Base-by-base conservation (phyloP, 2,888 invertebrate species). In the Pharmacophagus antenor region DNA sequence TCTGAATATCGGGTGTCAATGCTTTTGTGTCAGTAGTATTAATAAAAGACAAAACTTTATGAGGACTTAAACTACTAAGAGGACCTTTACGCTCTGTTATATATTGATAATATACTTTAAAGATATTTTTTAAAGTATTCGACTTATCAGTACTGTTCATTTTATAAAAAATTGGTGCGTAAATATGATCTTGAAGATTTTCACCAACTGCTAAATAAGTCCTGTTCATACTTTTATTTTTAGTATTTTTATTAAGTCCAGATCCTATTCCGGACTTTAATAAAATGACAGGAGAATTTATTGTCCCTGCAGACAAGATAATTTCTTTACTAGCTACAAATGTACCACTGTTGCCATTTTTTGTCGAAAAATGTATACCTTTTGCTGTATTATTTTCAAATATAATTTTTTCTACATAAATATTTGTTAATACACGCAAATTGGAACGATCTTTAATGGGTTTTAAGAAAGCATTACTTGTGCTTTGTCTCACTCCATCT, bases 41-140 rank as follows among this genome's bases (percentile, higher is more conserved):
- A 15, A 72, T 65, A 65, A 86, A 86, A 41, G 68, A 64, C 20
- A 81, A 72, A 0, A 84, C 65, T 70, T 79, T 78, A 54, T 82
- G 79, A 0, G 91, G 79, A 23, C 82, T 85, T n/a, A 83, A 86
- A 51, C 77, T 82, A 6, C 85, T 76, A 48, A 93, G 69, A 0
- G 84, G 79, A 0, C 93, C 95, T 58, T 70, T 82, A 10, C 82
- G 85, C 58, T 85, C 80, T 42, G 85, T 76, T 4, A 92, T 74
- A 71, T 92, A 94, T 1, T 91, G 67, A 6, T 77, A 71, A 2
- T 91, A 67, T 31, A 81, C 79, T 1, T 77, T 69, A 1, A 77
- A 58, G 44, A 88, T 71, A 44, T 71, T 74, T 15, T 75, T 60
- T 42, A 82, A 61, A 2, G 80, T 71, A 44, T 20, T 70, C 0